Evolutionary conservation across 2,113 vertebrate species (phyloP), one percentile per base, ranked within the genome.

Genomic region (Pica pica): DNA sequence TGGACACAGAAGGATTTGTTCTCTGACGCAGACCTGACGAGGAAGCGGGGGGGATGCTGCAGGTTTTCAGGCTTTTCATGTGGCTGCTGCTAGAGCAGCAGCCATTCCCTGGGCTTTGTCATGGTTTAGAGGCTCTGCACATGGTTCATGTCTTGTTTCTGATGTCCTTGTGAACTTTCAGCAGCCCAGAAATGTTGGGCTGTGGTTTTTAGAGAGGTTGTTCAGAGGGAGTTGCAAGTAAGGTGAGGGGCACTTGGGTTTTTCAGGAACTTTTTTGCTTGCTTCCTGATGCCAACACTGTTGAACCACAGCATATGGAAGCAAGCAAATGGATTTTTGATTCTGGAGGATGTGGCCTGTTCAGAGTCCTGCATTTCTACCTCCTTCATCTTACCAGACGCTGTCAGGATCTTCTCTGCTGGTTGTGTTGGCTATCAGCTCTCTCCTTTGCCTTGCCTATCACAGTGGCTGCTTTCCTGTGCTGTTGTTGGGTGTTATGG

Each of bases 91-190:
- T 24, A 11, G 27, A 64, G 41, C 10, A 11, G 30, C 10, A 39
- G 23, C 30, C 27, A 10, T 87, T 79, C 18, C 35, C 13, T 21
- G 31, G 27, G 41, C 30, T 68, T n/a, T 65, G 26, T n/a, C 2
- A 0, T 37, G 50, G 28, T 49, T 16, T 30, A 68, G 71, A 75
- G 56, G 39, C n/a, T 76, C 65, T 67, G 33, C 30, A 7, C 1
- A 0, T 46, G 46, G 41, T 46, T 86, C 19, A 1, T 0, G 0
- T 73, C 35, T 70, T 49, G 9, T 41, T 78, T 42, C 28, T 35
- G 7, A 5, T 53, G 50, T 65, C 76, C 3, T 5, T 7, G 19
- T 10, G 47, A 64, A 60, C 53, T 82, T 85, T 57, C 47, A 50
- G 68, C 5, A 1, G 47, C 55, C 18, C 50, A 26, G 35, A 19